These are phyloP conservation scores for Pelodytes ibericus DNA, from an alignment of 2,797 vertebrate genomes.

Conservation along the genomic window DNA sequence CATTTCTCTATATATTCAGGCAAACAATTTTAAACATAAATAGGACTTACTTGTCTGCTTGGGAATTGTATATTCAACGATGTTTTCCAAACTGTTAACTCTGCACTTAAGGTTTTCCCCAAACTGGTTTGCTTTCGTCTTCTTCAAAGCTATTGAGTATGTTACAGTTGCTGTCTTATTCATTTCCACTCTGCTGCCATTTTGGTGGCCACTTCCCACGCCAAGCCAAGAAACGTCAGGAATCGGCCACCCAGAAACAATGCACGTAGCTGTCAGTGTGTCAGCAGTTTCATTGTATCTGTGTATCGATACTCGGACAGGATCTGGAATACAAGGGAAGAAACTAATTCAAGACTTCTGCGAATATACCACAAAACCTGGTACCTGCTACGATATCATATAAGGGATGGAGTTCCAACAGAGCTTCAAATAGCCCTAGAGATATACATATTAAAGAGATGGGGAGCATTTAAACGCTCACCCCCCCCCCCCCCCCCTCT, in stretches of 20 bases:
- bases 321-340: background rate
- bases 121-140: background rate
- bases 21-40: too few species aligned
- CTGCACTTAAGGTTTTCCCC: constrained; percentile 4
- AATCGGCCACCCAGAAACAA: background rate
- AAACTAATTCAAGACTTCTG: too few species aligned
- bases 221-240: constrained; percentile 2
- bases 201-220: background rate
- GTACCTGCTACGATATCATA: too few species aligned
- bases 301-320: background rate
- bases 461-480: too few species aligned
- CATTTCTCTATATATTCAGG: too few species aligned
- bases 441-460: too few species aligned
- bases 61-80: background rate
- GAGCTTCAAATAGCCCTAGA: too few species aligned
- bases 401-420: too few species aligned
- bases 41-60: background rate
- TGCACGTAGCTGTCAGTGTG: background rate
- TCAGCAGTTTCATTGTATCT: background rate
- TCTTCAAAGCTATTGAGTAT: background rate
- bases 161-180: constrained; percentile 2
- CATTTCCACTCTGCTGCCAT: background rate
- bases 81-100: background rate
- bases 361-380: too few species aligned
- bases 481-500: too few species aligned